Base-by-base conservation (phyloP, 1,140 invertebrate genomes). In the Ctenoplectra terminalis region DNA sequence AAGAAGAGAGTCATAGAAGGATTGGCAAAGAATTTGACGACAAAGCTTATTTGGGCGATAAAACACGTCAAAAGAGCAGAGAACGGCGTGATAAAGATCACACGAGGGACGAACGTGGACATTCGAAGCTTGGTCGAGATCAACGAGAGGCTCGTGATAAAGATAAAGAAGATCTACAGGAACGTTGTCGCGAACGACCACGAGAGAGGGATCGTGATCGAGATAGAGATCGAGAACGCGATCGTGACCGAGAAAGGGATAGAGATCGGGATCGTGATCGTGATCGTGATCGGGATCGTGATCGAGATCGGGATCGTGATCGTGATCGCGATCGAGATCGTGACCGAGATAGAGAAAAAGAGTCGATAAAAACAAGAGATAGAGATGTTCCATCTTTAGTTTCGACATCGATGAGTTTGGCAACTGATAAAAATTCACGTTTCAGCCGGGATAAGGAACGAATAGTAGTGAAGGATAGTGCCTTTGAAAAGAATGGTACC, bases 21-120 rank as follows among this genome's bases (percentile, higher is more conserved):
- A 90, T 83, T 4, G 66, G 13, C 23, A 87, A 91, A 26, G 92
- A 92, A 1, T 83, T 87, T 1, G 92, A 93, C 0, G 89, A 90
- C 0, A 91, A 91, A 72, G 84, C 64, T 52, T 90, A 88, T 60
- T 20, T 71, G 13, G 69, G 71, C 9, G 92, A 92, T n/a, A 85
- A 85, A 87, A 88, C 80, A 86, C 92, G 84, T 52, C 92, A 82
- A 72, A 92, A 79, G 72, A 94, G 54, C 72, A 90, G 84, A 74
- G 93, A 89, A 37, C 89, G 86, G n/a, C 90, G 88, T 40, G 87
- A 95, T 31, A 90, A 94, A 88, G 92, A 93, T 58, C 83, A 92
- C 73, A 75, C 76, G 20, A 75, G 90, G n/a, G 84, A 93, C 17
- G 87, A 94, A 75, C 82, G 89, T 1, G 85, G 90, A 40, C 88